Conservation (phyloP, 2,113 vertebrate species). For the Hydropotes inermis region DNA sequence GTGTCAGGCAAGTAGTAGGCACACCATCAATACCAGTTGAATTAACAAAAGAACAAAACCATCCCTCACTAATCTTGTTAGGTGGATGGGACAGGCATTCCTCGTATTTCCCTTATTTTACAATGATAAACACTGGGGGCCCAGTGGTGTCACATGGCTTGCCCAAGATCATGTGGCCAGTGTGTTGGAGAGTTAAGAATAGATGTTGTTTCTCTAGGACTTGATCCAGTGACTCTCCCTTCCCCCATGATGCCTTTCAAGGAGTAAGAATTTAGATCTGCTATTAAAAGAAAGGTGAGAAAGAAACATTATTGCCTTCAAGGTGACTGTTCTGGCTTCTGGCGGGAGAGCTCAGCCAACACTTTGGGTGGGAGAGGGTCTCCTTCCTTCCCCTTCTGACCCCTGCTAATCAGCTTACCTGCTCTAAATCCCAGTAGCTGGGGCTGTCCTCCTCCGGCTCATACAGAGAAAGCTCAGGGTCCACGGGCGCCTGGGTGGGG, state of each 20-base stretch:
- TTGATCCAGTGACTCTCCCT: not conserved
- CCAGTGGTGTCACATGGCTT: not conserved
- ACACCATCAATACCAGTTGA: not conserved
- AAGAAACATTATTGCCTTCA: not conserved
- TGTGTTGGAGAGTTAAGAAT: not conserved
- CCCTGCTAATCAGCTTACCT: slow-evolving; percentile 73
- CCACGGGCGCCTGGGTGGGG: slow-evolving; percentile 24
- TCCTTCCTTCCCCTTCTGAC: too few species aligned
- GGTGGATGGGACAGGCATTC: not conserved
- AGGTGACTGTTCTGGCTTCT: not conserved
- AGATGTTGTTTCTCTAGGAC: not conserved
- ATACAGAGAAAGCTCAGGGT: slow-evolving; percentile 76
- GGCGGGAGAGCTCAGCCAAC: not conserved
- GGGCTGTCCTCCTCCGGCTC: slow-evolving; percentile 74
- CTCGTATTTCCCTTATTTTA: not conserved
- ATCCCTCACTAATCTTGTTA: not conserved
- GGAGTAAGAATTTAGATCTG: not conserved
- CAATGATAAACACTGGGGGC: not conserved
- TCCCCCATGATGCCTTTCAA: not conserved
- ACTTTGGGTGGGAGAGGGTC: not conserved
- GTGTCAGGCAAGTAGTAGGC: not conserved
- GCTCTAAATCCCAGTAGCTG: slow-evolving; percentile 84
- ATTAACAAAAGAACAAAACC: not conserved
- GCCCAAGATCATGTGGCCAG: not conserved
- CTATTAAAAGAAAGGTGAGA: slow-evolving; percentile 30